Evolutionary conservation across 2,113 vertebrate genomes (phyloP).

Genomic region (Nesogale talazaci): DNA sequence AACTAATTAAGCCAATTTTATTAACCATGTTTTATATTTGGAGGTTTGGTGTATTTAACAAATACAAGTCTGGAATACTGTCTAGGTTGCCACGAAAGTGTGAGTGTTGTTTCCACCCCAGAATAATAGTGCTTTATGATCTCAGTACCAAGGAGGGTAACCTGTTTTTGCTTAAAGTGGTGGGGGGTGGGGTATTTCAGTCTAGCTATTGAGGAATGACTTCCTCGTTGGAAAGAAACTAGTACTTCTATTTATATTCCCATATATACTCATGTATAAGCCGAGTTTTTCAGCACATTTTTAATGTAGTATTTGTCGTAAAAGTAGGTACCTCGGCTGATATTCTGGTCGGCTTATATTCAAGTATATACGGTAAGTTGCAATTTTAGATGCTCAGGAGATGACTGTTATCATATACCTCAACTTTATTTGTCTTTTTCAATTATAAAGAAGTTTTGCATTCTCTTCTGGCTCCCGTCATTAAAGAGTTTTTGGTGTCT

Average conservation of each 20-base stretch:
- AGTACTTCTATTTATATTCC: not conserved
- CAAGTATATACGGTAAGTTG: no score
- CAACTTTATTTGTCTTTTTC: not conserved
- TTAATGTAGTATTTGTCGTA: no score
- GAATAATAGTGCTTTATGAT: not conserved
- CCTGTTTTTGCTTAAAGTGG: not conserved
- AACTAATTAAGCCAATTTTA: not conserved
- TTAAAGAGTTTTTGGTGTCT: not conserved
- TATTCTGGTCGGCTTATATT: no score
- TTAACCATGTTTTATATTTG: not conserved
- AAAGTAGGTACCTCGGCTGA: no score
- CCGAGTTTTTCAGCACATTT: no score
- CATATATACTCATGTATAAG: no score
- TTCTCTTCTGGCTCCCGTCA: not conserved
- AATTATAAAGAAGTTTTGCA: not conserved
- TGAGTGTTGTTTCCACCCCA: no score
- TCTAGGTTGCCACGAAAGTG: not conserved
- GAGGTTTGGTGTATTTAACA: not conserved
- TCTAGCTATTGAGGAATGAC: not conserved
- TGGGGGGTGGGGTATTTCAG: not conserved
- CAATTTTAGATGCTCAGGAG: not conserved
- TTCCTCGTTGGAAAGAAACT: not conserved
- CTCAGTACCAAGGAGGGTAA: fast-evolving
- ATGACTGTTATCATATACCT: not conserved
- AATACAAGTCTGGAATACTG: not conserved